These are phyloP conservation scores for Cherax quadricarinatus DNA, from an alignment of 1,140 invertebrate species.

Conservation along the genomic window DNA sequence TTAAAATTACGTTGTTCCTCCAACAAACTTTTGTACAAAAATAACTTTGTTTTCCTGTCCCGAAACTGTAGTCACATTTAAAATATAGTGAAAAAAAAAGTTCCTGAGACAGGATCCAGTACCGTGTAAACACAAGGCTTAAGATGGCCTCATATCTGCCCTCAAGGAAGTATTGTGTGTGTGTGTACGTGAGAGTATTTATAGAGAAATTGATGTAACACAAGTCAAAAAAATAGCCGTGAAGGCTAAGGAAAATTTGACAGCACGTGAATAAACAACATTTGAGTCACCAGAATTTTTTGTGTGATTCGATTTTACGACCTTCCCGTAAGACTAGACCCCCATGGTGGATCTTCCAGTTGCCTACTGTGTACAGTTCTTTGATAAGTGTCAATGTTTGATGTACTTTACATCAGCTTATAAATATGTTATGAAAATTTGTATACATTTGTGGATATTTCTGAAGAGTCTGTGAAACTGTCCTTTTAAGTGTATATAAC, in stretches of 20 bases:
- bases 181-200: neutral
- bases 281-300: no score
- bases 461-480: no score
- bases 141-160: neutral
- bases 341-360: neutral
- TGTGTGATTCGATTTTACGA: no score
- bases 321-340: neutral
- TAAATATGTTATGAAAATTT: no score
- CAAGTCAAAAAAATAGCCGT: neutral
- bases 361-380: neutral
- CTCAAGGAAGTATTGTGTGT: slow-evolving; percentile 1
- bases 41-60: neutral
- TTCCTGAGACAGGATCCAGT: neutral
- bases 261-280: no score
- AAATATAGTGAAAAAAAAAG: neutral
- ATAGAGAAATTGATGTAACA: neutral
- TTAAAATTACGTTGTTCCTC: neutral
- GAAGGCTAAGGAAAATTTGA: neutral
- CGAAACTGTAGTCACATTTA: neutral
- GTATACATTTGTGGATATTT: no score
- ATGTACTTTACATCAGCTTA: no score
- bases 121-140: slow-evolving; percentile 2
- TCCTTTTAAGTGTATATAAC: no score
- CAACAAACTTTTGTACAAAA: neutral
- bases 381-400: neutral